A percentile compares a stretch with the other conserved stretches of the same genome.
phyloP scores from a whole-genome alignment of 2,888 invertebrate genomes.

The Thecophora atra region DNA sequence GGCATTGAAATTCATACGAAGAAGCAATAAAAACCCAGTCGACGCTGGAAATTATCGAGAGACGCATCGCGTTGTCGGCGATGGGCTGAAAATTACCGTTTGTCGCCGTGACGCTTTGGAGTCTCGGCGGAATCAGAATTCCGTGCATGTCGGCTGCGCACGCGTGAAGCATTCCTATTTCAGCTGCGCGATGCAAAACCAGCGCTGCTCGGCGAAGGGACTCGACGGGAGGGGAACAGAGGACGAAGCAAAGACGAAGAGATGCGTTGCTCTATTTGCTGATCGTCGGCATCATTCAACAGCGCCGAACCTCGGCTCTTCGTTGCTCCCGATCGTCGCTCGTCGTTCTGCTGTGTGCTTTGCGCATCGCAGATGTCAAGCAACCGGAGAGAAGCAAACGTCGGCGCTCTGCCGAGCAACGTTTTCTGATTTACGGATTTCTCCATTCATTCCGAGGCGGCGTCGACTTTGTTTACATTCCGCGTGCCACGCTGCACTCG shows the following conservation, averaged over 20 bases:
- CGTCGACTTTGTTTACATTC: slow-evolving; percentile 44
- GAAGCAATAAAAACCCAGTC: slow-evolving; percentile 10
- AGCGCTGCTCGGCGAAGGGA: not conserved
- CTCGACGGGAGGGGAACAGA: no score
- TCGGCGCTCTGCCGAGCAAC: not conserved
- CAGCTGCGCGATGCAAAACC: not conserved
- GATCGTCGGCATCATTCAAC: no score
- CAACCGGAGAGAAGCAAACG: slow-evolving; percentile 27
- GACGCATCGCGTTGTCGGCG: not conserved
- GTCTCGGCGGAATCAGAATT: not conserved
- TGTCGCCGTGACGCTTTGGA: not conserved
- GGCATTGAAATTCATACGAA: not conserved
- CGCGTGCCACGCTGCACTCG: not conserved
- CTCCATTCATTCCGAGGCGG: slow-evolving; percentile 36
- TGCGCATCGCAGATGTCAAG: slow-evolving; percentile 17
- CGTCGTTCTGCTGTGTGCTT: not conserved
- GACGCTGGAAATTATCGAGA: not conserved
- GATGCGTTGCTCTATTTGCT: no score
- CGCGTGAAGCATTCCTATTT: slow-evolving; percentile 5
- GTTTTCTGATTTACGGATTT: not conserved
- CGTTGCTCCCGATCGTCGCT: not conserved
- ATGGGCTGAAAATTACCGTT: slow-evolving; percentile 18
- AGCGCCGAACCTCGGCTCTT: not conserved
- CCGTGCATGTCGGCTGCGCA: not conserved
- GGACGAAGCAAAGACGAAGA: no score